Conservation (phyloP, 2,888 invertebrate genomes). For the Exocentrus adspersus region DNA sequence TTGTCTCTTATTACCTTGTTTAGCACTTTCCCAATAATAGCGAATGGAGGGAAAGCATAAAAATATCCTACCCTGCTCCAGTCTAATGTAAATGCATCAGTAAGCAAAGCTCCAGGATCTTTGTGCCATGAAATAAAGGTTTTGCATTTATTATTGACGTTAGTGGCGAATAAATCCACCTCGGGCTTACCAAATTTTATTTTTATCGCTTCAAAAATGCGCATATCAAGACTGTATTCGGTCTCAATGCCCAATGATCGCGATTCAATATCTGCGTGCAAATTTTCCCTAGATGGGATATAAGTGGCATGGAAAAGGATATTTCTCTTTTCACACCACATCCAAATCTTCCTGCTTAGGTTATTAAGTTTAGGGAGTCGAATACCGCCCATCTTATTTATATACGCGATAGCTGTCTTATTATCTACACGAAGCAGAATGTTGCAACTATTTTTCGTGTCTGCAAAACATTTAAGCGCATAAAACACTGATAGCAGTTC, state of each 20-base stretch:
- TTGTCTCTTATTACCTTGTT: constrained; percentile 33
- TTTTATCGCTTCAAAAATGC: constrained; percentile 4
- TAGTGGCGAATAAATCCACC: constrained; percentile 32
- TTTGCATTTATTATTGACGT: constrained; percentile 32
- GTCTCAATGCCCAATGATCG: background rate
- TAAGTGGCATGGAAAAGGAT: background rate
- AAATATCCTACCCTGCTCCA: constrained; percentile 30
- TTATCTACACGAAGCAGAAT: background rate
- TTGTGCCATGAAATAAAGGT: constrained; percentile 27
- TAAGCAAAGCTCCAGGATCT: constrained; percentile 20
- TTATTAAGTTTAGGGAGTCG: background rate
- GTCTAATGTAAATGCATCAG: constrained; percentile 35
- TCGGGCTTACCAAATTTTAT: background rate
- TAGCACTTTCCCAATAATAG: background rate
- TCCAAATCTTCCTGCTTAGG: background rate
- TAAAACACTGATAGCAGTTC: too few species aligned
- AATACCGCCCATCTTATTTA: background rate
- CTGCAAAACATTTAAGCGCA: background rate
- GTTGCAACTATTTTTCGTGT: background rate
- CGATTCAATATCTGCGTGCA: background rate
- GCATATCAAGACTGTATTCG: background rate
- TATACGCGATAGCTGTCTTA: background rate
- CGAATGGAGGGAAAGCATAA: constrained; percentile 37
- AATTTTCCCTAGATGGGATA: background rate
- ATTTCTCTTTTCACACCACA: background rate